Evolutionary conservation across 1,140 invertebrate species (phyloP), one percentile per base, ranked within the genome.

Genomic region (Subanguina moxae): DNA sequence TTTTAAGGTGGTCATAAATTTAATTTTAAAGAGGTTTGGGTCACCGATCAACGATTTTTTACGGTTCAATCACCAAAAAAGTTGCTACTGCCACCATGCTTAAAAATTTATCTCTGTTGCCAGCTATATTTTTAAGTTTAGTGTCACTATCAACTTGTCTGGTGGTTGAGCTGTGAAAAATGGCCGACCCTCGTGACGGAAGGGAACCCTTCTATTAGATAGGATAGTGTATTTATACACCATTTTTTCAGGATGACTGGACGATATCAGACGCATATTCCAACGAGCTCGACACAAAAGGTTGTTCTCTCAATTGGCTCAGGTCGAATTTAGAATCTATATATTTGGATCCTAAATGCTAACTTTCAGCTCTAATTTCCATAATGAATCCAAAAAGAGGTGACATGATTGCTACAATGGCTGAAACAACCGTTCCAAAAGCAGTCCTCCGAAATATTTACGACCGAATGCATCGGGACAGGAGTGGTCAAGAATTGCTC

Each of bases 361-460:
- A n/a, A 45, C 11, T 45, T 45, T 70, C 67, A 7, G 57, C 72
- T 23, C 23, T 75, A 25, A 69, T 68, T 13, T 45, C 72, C 1
- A 67, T 73, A 30, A 23, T 74, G 1, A 57, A 64, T 59, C 72
- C 72, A 21, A 48, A 59, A 23, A 30, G 72, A 23, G 72, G 72
- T 13, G 72, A 73, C 42, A 73, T 73, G 72, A 48, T 73, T 48
- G 72, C 72, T 8, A 69, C 72, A 46, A 73, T 73, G 72, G 73
- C 56, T 13, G 72, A 73, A 57, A 75, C 72, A 25, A 75, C 72
- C 43, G 64, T 63, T 38, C 56, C 64, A 21, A 48, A 38, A 30
- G 62, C 72, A 11, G 19, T 73, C 28, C 64, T 73, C 15, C 25
- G 27, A 25, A 43, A 73, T 21, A 61, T 73, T 48, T 43, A 62